Evolutionary conservation across 2,113 vertebrate species (phyloP), one percentile per base, ranked within the genome.

Genomic region (Phyllostomus hastatus): DNA sequence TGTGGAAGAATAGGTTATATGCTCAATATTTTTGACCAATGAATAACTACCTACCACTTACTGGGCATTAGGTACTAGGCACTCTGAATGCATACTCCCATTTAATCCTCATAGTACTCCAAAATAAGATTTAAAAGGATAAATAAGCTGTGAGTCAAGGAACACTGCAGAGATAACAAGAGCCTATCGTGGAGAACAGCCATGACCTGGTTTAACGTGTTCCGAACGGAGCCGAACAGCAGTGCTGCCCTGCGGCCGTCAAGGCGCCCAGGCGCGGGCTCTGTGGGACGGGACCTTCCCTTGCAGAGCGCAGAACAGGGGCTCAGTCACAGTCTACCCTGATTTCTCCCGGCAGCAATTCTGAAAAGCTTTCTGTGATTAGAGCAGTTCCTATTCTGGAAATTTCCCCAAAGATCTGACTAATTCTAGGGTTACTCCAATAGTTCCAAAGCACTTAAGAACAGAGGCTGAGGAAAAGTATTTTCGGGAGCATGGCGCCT

Each of bases 401-500:
- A 94, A n/a, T 67, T 26, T 81, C 54, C 33, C 26, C 28, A 93
- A 89, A 91, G 41, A 83, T 24, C 70, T 85, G 48, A 83, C 19
- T 64, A 91, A 88, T 76, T 84, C 26, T n/a, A 84, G 10, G 43
- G 15, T 86, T 88, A 89, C 5, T 83, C 35, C 43, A 95, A 20
- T 48, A 95, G 89, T 90, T 94, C 12, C 16, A 81, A 90, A 88
- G 82, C 75, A 90, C 28, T 94, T 95, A 64, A 92, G 3, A 61
- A 92, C 22, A 96, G 16, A 79, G 35, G 48, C 22, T 31, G 69
- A 93, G 48, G 82, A 92, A 95, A 97, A 85, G 26, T 52, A 88
- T 54, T 41, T 83, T 1, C 79, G 26, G 69, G 67, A 87, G 78
- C 48, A 92, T 28, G 22, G 41, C 75, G 80, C 12, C 48, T 75